phyloP scores from a whole-genome alignment of 2,113 vertebrate genomes.

The Enhydra lutris region DNA sequence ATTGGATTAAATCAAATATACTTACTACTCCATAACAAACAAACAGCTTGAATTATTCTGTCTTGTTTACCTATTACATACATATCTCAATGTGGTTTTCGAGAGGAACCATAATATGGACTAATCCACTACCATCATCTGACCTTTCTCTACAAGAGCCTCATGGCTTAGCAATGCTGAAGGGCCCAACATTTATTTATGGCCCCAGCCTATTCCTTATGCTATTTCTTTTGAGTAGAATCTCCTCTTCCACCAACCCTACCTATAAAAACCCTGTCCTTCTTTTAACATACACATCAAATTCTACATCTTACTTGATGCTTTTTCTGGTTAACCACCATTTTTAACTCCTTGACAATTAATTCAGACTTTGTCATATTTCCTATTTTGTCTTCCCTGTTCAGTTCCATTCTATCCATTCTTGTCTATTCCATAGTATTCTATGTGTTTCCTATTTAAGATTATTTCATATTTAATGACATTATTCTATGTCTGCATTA shows the following conservation, averaged over 20 bases:
- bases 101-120: too few relatives aligned
- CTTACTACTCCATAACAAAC: not conserved
- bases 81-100: not conserved
- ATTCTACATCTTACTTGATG: not conserved
- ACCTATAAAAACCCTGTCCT: not conserved
- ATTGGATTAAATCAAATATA: not conserved
- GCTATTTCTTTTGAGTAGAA: not conserved
- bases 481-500: not conserved
- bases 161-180: not conserved
- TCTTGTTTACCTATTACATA: not conserved
- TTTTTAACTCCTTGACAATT: not conserved
- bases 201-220: not conserved
- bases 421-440: not conserved
- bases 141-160: not conserved
- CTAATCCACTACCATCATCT: not conserved
- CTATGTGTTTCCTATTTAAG: not conserved
- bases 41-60: not conserved
- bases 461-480: not conserved
- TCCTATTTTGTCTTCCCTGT: not conserved
- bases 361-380: not conserved
- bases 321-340: not conserved
- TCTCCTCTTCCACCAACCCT: not conserved
- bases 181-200: not conserved
- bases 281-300: too few relatives aligned
- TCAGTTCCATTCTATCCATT: not conserved